A percentile compares a stretch with the other conserved stretches of the same genome.
Evolutionary conservation across 2,888 invertebrate species (phyloP).

Genomic region (Odontocerum albicorne): DNA sequence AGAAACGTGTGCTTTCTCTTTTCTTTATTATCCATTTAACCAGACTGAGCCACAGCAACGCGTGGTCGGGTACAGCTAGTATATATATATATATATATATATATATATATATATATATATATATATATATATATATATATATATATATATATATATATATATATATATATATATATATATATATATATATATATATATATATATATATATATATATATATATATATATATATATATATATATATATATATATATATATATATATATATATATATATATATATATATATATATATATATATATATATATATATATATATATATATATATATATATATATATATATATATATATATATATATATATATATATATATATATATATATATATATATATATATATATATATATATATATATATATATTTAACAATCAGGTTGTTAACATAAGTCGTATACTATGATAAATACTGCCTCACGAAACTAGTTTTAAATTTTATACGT

Average conservation of each 20-base stretch:
- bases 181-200: constrained; percentile 7
- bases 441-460: no score
- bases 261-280: constrained; percentile 7
- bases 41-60: no score
- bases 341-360: constrained; percentile 6
- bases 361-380: constrained; percentile 1
- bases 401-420: no score
- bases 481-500: no score
- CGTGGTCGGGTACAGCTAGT: no score
- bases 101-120: constrained; percentile 7
- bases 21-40: no score
- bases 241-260: constrained; percentile 7
- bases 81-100: constrained; percentile 7
- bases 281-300: constrained; percentile 7
- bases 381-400: not conserved
- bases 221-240: constrained; percentile 7
- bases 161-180: constrained; percentile 7
- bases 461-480: no score
- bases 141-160: constrained; percentile 7
- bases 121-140: constrained; percentile 7
- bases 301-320: constrained; percentile 7
- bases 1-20: no score
- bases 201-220: constrained; percentile 7
- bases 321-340: constrained; percentile 7
- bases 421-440: no score